Evolutionary conservation across 1,140 invertebrate species (phyloP).

Genomic region (Euwallacea fornicatus): DNA sequence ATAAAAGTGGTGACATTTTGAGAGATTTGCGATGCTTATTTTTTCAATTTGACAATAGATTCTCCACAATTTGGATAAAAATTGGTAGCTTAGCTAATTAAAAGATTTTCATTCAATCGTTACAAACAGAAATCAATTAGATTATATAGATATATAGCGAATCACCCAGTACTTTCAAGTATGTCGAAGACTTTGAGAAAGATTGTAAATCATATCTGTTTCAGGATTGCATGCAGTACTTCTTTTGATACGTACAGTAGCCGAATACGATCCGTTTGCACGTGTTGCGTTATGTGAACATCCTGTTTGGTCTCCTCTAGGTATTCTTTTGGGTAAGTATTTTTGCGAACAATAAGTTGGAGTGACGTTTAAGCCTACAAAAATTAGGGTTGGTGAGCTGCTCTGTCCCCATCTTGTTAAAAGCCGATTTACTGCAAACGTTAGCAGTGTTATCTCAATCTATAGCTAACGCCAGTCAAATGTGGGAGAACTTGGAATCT

Average conservation of each 20-base stretch:
- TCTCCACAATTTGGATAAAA: too few species aligned
- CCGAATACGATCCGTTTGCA: constrained; percentile 76
- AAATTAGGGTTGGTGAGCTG: constrained; percentile 76
- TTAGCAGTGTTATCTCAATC: constrained; percentile 76
- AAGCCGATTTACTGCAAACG: constrained; percentile 77
- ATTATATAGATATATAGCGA: too few species aligned
- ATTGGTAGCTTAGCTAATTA: too few species aligned
- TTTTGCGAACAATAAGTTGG: neutral
- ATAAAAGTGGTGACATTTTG: too few species aligned
- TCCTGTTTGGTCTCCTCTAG: constrained; percentile 79
- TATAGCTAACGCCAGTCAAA: constrained; percentile 70
- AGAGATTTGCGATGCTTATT: too few species aligned
- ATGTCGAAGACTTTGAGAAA: too few species aligned
- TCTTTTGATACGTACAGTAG: constrained; percentile 74
- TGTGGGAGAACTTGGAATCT: constrained; percentile 86
- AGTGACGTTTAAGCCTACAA: neutral
- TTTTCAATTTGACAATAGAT: too few species aligned
- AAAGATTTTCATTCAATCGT: too few species aligned
- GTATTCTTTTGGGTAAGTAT: constrained; percentile 64
- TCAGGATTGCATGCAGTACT: constrained; percentile 74
- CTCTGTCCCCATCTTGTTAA: constrained; percentile 80
- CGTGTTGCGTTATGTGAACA: constrained; percentile 82
- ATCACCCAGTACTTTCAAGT: too few species aligned
- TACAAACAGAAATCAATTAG: too few species aligned
- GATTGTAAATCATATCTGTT: neutral